Evolutionary conservation across 2,888 invertebrate species (phyloP).

Genomic region (Rotaria socialis): DNA sequence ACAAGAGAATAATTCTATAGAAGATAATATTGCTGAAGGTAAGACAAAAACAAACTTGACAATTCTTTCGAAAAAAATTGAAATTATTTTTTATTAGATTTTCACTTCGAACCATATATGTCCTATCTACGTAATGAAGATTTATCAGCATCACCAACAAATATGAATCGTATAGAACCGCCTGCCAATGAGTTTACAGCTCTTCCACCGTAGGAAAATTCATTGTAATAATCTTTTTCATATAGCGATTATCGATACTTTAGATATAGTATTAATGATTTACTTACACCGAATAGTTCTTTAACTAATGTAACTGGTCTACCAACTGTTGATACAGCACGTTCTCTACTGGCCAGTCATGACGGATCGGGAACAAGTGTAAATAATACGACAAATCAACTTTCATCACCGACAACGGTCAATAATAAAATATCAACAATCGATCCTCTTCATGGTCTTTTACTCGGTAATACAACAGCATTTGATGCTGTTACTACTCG

Average conservation of each 20-base stretch:
- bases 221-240: neutral
- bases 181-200: neutral
- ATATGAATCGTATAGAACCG: neutral
- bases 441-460: slow-evolving; percentile 2
- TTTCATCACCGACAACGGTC: neutral
- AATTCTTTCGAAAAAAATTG: neutral
- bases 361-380: neutral
- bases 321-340: slow-evolving; percentile 1
- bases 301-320: slow-evolving; percentile 15
- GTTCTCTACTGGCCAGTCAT: neutral
- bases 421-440: neutral
- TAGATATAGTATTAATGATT: slow-evolving; percentile 31
- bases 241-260: neutral
- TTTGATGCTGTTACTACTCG: neutral
- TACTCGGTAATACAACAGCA: slow-evolving; percentile 19
- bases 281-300: slow-evolving; percentile 13
- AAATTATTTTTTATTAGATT: neutral
- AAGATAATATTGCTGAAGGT: slow-evolving; percentile 14
- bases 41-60: neutral
- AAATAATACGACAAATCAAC: neutral
- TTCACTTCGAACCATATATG: slow-evolving; percentile 1
- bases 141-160: neutral
- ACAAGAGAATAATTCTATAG: neutral
- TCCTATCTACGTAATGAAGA: neutral
- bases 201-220: neutral